Evolutionary conservation across 2,797 vertebrate species (phyloP), one percentile per base, ranked within the genome.

Genomic region (Distichodus sexfasciatus): DNA sequence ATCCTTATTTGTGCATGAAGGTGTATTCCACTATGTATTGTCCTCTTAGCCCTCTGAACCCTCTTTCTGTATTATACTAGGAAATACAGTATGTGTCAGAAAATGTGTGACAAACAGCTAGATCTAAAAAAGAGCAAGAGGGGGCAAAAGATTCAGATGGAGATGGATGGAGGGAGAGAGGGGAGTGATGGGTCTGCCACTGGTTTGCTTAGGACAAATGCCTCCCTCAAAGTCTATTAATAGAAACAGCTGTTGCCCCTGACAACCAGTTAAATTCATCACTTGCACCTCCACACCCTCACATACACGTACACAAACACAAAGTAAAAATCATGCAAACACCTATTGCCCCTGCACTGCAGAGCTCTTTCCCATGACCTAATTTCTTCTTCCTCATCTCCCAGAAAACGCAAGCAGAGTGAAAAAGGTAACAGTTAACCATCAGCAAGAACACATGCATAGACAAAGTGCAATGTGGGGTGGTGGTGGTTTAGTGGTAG

Each of bases 201-300:
- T 70, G 78, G 67, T 75, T 77, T 61, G 31, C 55, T 71, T 71
- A 74, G 76, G 80, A 83, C 77, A 77, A 81, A 83, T 71, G 74
- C 72, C 78, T 83, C 77, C 76, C 53, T 77, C 72, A 75, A 74
- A 76, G 72, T 62, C 83, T 86, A 85, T 87, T 86, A 85, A 84
- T 87, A 85, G 86, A 84, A 83, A 57, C 82, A 85, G 83, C 81
- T 81, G 83, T 82, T 86, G 75, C 80, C 79, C 76, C 65, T 72
- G 77, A 79, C 79, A 81, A 75, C 78, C 11, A 21, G 73, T 80
- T 78, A 64, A 55, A 77, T 78, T 81, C 81, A 81, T 81, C 74
- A 53, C 72, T 71, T 63, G 77, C 77, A 81, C 72, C 71, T 78
- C 55, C 48, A 82, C 76, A 70, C 76, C 80, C 82, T 79, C 26